Conservation (phyloP, 2,888 invertebrate genomes). For the Trissolcus japonicus region DNA sequence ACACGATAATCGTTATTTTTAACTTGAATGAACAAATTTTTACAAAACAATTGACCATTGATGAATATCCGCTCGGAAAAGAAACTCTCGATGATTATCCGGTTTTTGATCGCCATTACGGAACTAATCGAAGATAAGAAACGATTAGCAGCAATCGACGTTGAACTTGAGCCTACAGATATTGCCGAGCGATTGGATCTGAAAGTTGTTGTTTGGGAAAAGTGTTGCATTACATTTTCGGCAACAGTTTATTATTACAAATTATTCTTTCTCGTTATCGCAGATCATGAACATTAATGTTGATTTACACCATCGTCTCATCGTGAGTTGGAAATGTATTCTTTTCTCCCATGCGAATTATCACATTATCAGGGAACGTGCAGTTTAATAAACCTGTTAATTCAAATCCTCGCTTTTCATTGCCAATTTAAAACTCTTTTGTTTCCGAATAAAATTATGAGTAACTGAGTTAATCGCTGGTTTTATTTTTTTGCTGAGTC, state of each 20-base stretch:
- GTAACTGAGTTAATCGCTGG: no score
- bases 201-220: slow-evolving; percentile 8
- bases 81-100: no score
- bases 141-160: slow-evolving; percentile 1
- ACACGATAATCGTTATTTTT: no score
- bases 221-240: neutral
- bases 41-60: neutral
- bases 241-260: neutral
- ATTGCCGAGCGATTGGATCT: slow-evolving; percentile 7
- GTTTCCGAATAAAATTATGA: neutral
- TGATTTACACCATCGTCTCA: neutral
- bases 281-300: neutral
- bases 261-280: slow-evolving; percentile 3
- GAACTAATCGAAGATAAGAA: slow-evolving; percentile 8
- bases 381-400: neutral
- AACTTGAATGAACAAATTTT: neutral
- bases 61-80: no score
- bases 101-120: neutral
- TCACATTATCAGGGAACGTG: slow-evolving; percentile 1
- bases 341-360: neutral
- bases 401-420: neutral
- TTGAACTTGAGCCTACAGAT: slow-evolving; percentile 3
- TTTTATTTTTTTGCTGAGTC: no score
- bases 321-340: neutral
- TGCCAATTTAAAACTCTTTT: neutral